A percentile compares a stretch with the other conserved stretches of the same genome.
phyloP scores from a whole-genome alignment of 1,140 invertebrate species.

The Leucophenga varia region DNA sequence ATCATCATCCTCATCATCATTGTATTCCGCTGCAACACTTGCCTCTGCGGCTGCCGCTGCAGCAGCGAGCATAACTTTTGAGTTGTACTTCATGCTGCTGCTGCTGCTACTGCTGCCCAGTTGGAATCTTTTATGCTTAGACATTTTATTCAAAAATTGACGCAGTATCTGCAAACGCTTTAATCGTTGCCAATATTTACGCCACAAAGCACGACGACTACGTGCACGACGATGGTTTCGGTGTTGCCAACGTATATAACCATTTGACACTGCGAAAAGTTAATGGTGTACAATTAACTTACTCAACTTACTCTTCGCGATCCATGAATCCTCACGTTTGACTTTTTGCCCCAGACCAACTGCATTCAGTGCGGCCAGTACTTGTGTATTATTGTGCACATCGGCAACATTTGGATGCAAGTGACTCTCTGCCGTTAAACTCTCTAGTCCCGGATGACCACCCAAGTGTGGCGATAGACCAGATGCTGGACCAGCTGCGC shows the following conservation, averaged over 20 bases:
- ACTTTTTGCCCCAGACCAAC: slow-evolving; percentile 41
- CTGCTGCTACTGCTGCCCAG: too few relatives aligned
- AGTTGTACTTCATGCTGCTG: too few relatives aligned
- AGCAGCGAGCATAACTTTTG: slow-evolving; percentile 24
- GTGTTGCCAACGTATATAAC: too few relatives aligned
- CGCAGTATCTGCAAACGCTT: too few relatives aligned
- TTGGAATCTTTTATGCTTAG: too few relatives aligned
- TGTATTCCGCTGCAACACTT: slow-evolving; percentile 16
- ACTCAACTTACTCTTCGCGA: slow-evolving; percentile 46
- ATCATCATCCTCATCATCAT: slow-evolving; percentile 28
- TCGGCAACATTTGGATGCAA: slow-evolving; percentile 44
- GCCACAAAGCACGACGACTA: too few relatives aligned
- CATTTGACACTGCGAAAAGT: too few relatives aligned
- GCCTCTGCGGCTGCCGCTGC: slow-evolving; percentile 31
- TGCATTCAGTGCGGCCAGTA: slow-evolving; percentile 40
- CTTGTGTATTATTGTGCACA: slow-evolving; percentile 42
- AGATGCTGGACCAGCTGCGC: slow-evolving; percentile 30
- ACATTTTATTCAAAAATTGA: too few relatives aligned
- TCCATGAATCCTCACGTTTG: slow-evolving; percentile 50
- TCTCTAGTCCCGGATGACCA: slow-evolving; percentile 45
- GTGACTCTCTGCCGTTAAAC: slow-evolving; percentile 39
- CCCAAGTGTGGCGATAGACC: slow-evolving; percentile 32
- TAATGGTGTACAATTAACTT: too few relatives aligned
- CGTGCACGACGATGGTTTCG: too few relatives aligned
- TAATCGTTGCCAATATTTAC: too few relatives aligned